These are phyloP conservation scores for Zosterops pallidus DNA, from an alignment of 2,113 vertebrate genomes.

Conservation along the genomic window DNA sequence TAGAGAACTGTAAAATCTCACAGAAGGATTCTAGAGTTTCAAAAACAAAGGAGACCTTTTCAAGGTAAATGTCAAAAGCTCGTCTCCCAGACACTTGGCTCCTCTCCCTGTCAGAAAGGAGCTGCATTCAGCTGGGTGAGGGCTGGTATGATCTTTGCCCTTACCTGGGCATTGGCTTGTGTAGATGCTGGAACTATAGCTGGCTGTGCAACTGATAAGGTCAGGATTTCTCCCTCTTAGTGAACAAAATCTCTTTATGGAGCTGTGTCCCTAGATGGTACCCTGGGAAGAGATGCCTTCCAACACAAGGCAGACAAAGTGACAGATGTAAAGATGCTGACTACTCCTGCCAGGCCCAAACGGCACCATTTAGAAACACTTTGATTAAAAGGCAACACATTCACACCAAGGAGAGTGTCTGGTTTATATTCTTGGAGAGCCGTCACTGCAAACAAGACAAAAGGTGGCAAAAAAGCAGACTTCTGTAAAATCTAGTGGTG, in stretches of 20 bases:
- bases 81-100: not conserved
- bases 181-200: not conserved
- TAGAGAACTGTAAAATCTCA: not conserved
- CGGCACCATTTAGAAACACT: rapidly evolving
- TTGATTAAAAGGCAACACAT: not conserved
- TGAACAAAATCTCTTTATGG: not conserved
- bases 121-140: rapidly evolving
- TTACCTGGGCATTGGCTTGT: not conserved
- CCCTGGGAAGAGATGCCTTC: not conserved
- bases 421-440: not conserved
- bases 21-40: not conserved
- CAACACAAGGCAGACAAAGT: rapidly evolving
- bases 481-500: not conserved
- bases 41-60: slow-evolving; percentile 2
- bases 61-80: not conserved
- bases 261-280: not conserved
- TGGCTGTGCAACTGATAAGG: not conserved
- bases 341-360: not conserved
- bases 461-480: not conserved
- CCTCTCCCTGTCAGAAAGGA: not conserved
- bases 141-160: not conserved
- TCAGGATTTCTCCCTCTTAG: not conserved
- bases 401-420: rapidly evolving
- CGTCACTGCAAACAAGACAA: not conserved
- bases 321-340: not conserved